Percentiles rank a stretch among this genome's conserved stretches.
These are phyloP conservation scores for Mystacides longicornis DNA, from an alignment of 2,888 invertebrate species.

Conservation along the genomic window DNA sequence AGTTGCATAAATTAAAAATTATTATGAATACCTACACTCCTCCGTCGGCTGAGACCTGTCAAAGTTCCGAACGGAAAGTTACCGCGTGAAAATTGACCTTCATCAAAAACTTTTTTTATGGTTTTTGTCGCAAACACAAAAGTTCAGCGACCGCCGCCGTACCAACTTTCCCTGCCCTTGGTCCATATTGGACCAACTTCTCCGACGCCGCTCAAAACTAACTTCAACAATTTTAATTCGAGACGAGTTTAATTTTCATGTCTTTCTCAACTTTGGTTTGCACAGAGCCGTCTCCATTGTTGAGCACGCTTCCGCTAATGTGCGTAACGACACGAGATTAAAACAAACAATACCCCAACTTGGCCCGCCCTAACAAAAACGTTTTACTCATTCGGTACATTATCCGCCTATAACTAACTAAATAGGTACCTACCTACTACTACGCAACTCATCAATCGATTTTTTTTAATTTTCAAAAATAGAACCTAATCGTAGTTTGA, in stretches of 20 bases:
- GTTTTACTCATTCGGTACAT: too few relatives aligned
- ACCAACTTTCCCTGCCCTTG: constrained; percentile 20
- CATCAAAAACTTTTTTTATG: constrained; percentile 26
- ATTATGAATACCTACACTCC: not conserved
- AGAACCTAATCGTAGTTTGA: too few relatives aligned
- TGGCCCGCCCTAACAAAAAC: not conserved
- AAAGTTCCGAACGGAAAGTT: constrained; percentile 10
- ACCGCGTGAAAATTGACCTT: constrained; percentile 24
- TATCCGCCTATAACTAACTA: too few relatives aligned
- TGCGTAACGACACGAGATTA: not conserved
- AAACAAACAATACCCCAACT: constrained; percentile 1
- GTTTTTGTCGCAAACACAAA: constrained; percentile 27
- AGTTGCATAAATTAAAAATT: constrained; percentile 2
- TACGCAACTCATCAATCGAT: too few relatives aligned
- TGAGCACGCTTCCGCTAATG: constrained; percentile 2
- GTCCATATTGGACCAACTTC: constrained; percentile 23
- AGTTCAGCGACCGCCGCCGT: constrained; percentile 23
- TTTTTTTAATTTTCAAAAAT: too few relatives aligned
- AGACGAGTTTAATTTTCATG: constrained; percentile 27
- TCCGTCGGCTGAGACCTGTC: not conserved
- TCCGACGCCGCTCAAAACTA: constrained; percentile 14
- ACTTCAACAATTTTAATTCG: constrained; percentile 26
- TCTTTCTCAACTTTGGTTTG: constrained; percentile 17
- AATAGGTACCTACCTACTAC: too few relatives aligned
- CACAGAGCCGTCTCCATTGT: constrained; percentile 4